phyloP scores from a whole-genome alignment of 2,888 invertebrate species.

The Beris morrisii region DNA sequence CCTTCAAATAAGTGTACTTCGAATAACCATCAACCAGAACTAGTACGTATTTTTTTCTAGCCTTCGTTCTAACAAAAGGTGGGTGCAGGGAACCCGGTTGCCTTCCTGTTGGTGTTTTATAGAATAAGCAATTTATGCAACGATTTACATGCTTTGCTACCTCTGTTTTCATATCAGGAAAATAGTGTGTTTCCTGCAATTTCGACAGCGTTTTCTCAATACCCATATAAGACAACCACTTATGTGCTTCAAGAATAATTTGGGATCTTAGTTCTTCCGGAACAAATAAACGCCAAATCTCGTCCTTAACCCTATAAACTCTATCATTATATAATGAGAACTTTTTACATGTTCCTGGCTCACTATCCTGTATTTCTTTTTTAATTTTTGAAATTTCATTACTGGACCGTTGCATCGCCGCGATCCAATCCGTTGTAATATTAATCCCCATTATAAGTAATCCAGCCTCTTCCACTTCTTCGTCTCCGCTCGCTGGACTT shows the following conservation, averaged over 20 bases:
- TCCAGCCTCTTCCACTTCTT: neutral
- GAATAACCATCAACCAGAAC: neutral
- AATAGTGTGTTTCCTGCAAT: too few relatives aligned
- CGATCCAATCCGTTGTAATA: conserved; percentile 12
- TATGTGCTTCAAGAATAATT: too few relatives aligned
- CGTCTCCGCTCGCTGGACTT: conserved; percentile 1
- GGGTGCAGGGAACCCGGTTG: conserved; percentile 37
- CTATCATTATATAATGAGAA: conserved; percentile 5
- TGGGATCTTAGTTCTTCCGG: neutral
- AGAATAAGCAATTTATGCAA: conserved; percentile 27
- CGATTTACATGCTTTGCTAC: conserved; percentile 9
- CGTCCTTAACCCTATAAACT: neutral
- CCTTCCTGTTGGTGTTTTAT: conserved; percentile 34
- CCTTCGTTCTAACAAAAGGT: too few relatives aligned
- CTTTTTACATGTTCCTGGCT: neutral
- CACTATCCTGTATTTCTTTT: neutral
- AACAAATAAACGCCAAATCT: conserved; percentile 6
- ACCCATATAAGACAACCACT: too few relatives aligned
- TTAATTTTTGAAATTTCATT: neutral
- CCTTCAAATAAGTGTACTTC: neutral
- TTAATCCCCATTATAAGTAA: conserved; percentile 4
- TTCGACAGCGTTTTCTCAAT: too few relatives aligned
- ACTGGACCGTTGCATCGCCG: conserved; percentile 9
- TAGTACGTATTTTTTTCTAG: neutral
- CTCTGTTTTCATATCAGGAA: conserved; percentile 13